Evolutionary conservation across 2,113 vertebrate genomes (phyloP), one percentile per base, ranked within the genome.

Genomic region (Nettapus auritus): DNA sequence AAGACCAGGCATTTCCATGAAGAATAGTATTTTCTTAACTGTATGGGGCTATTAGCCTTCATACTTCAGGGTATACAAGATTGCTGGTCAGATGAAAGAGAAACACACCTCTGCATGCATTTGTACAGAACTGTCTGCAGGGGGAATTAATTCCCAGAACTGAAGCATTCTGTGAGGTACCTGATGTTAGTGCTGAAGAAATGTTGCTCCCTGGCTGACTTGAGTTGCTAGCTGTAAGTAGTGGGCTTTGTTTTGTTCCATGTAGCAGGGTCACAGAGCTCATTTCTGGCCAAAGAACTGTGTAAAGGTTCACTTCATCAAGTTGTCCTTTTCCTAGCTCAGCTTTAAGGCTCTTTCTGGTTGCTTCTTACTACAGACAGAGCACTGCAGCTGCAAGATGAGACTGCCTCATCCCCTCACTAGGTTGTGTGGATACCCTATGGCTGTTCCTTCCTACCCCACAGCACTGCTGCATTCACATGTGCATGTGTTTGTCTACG

Each of bases 391-490:
- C 11, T 4, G 36, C 48, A 42, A 62, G 36, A 56, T 78, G 74
- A 53, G 25, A 9, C 15, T 55, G 48, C 64, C 40, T 91, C 21
- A 1, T 50, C 44, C 71, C 33, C 67, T 26, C 18, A 3, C 12
- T 11, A 5, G 9, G 28, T 13, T 29, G 33, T 4, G 3, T n/a
- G 46, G 67, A 19, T 57, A 26, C 31, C 48, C 48, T 23, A 70
- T 4, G n/a, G 14, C 66, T 81, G 59, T 40, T 78, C 17, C n/a
- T 77, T 60, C 50, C 48, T 46, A 12, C 15, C 20, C 29, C 1
- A 2, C 55, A 57, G 20, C 0, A 16, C 5, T 42, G 52, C 22
- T 31, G 55, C 2, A 0, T 46, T 53, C 9, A 1, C 29, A 28
- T 9, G 42, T 55, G 50, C 31, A 16, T 23, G 31, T 28, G 42